These are phyloP conservation scores for Gambusia holbrooki DNA, from an alignment of 2,113 vertebrate genomes.

Conservation along the genomic window DNA sequence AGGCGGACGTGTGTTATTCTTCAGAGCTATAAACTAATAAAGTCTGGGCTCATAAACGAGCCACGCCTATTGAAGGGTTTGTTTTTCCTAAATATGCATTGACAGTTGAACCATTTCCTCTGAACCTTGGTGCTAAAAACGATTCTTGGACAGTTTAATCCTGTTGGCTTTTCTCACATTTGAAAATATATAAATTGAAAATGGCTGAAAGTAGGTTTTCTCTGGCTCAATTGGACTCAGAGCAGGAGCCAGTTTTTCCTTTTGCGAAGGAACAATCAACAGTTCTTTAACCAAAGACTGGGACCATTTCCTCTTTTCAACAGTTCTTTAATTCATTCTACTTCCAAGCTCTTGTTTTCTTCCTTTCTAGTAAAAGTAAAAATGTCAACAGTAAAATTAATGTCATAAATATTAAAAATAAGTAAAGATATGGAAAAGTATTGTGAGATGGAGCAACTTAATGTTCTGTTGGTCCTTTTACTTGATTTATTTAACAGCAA, in stretches of 20 bases:
- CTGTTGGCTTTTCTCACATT: too few relatives aligned
- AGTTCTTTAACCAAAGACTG: background rate
- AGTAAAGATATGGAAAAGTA: background rate
- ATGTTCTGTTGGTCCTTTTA: background rate
- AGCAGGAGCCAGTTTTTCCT: background rate
- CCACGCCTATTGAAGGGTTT: background rate
- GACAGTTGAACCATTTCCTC: background rate
- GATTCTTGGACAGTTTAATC: too few relatives aligned
- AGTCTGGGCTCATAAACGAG: background rate
- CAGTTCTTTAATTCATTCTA: background rate
- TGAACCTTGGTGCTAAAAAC: background rate
- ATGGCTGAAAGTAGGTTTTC: background rate
- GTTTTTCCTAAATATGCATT: background rate
- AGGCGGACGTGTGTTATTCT: background rate
- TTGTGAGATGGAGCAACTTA: background rate
- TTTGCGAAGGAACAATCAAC: background rate
- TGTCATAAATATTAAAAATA: background rate
- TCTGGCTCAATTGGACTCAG: background rate
- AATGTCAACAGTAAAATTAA: background rate
- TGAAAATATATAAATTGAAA: too few relatives aligned
- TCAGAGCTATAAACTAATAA: conserved; percentile 7
- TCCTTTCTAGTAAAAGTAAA: background rate
- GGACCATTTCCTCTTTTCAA: background rate
- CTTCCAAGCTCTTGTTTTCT: background rate
- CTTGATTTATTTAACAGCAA: background rate